Base-by-base conservation (phyloP, 2,113 vertebrate species). In the Tragelaphus buxtoni region DNA sequence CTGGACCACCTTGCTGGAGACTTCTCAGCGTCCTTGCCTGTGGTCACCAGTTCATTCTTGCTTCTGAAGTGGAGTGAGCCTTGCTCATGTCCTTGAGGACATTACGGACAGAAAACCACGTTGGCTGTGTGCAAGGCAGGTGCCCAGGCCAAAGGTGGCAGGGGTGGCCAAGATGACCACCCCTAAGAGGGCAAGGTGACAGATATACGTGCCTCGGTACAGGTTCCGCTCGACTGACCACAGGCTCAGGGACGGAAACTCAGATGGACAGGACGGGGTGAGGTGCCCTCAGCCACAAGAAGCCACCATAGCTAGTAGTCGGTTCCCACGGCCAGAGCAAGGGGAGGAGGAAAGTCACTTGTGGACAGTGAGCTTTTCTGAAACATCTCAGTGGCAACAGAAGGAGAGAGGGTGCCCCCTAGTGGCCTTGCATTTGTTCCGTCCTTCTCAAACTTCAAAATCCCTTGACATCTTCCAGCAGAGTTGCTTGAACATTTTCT, bases 331-430 rank as follows among this genome's bases (percentile, higher is more conserved):
- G 65, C n/a, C 10, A 1, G 16, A 60, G 32, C 76, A 3, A 42
- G 55, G 24, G 28, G 16, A 53, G 2, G 63, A 83, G 51, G 61
- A 49, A 83, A 12, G 72, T 22, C 20, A 1, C 39, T 6, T 55
- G 42, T 14, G n/a, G 74, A 53, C 51, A 13, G 5, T 6, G 51
- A 63, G n/a, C 53, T 85, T 47, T 4, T n/a, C 49, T 10, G 87
- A 95, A 81, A 32, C 9, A 4, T 4, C 24, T 32, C 49, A 1
- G 0, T 9, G n/a, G 65, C 58, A 32, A 16, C 20, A 5, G 3
- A 56, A 58, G 45, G n/a, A 35, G 83, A 30, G 13, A 39, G 85
- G 32, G 45, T 20, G 96, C 91, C 97, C 89, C 63, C 96, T 97
- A 30, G 89, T 87, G 96, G 91, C 32, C 35, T 1, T 56, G 13